Evolutionary conservation across 1,140 invertebrate genomes (phyloP), one percentile per base, ranked within the genome.

Genomic region (Anagrus nilaparvatae): DNA sequence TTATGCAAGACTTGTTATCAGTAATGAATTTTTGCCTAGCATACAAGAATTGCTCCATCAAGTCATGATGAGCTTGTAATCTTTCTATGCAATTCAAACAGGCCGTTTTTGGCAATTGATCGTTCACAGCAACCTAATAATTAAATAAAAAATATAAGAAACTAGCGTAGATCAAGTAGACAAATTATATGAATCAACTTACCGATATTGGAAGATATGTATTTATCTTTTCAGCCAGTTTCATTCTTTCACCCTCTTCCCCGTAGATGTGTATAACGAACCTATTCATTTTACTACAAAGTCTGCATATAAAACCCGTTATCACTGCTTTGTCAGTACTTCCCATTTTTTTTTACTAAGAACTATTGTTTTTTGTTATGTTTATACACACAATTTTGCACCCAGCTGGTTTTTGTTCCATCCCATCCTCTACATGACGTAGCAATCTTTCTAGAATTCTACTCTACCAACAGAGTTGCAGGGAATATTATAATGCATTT

Each of bases 261-360:
- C 81, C 79, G 61, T 82, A 83, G 56, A 84, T 82, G 59, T 83
- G 81, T 49, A 84, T 75, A 36, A 84, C 82, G 53, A 79, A 79
- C 59, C 76, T 72, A 60, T 82, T 82, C 79, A 84, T 82, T 72
- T 82, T 81, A 32, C 80, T 82, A 65, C 82, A 84, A 23, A 84
- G 73, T 60, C 82, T 74, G 65, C 82, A 84, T 57, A 84, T 79
- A 66, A 83, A 84, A 49, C 82, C 81, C 20, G 80, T 82, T 48
- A 84, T 74, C 51, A 82, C 72, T 42, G 77, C 81, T 69, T 75
- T 79, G 54, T 83, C 81, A 46, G 81, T 74, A 54, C 81, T 84
- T 36, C 81, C 81, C 81, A 84, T 84, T 53, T 59, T 64, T n/a
- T n/a, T n/a, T n/a, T n/a, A n/a, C n/a, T n/a, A n/a, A n/a, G n/a